Evolutionary conservation across 2,797 vertebrate genomes (phyloP).

Genomic region (Mus caroli): DNA sequence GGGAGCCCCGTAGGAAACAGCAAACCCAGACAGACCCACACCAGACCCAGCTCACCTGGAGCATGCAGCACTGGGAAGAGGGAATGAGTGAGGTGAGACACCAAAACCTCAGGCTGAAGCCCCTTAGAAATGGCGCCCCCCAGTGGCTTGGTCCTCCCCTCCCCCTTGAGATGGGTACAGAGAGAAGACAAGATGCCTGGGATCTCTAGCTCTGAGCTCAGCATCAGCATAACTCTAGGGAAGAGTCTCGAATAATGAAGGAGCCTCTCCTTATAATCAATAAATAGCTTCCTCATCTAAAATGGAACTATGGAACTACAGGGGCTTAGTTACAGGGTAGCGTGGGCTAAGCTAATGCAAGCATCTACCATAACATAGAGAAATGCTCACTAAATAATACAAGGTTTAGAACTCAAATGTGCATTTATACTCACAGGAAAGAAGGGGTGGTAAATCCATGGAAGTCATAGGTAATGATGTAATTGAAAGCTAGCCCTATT

Average conservation of each 20-base stretch:
- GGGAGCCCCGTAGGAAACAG: not conserved
- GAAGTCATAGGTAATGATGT: not conserved
- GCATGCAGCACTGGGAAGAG: accelerated
- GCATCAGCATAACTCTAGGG: not conserved
- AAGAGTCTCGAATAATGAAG: not conserved
- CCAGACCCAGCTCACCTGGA: not conserved
- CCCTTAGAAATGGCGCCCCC: not conserved
- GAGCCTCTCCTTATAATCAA: not conserved
- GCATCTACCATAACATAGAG: not conserved
- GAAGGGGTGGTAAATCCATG: not conserved
- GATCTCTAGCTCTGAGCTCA: not conserved
- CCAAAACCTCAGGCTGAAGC: too few relatives aligned
- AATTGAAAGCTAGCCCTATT: not conserved
- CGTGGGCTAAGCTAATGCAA: not conserved
- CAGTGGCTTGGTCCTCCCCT: not conserved
- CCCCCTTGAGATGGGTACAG: not conserved
- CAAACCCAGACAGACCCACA: not conserved
- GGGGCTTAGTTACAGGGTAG: not conserved
- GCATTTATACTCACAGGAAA: not conserved
- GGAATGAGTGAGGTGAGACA: too few relatives aligned
- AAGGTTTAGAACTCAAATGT: not conserved
- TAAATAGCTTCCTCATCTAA: not conserved
- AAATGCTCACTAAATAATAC: not conserved
- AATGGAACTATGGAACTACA: not conserved
- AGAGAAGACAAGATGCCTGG: not conserved